Evolutionary conservation across 2,113 vertebrate species (phyloP).

Genomic region (Donacobius atricapilla): DNA sequence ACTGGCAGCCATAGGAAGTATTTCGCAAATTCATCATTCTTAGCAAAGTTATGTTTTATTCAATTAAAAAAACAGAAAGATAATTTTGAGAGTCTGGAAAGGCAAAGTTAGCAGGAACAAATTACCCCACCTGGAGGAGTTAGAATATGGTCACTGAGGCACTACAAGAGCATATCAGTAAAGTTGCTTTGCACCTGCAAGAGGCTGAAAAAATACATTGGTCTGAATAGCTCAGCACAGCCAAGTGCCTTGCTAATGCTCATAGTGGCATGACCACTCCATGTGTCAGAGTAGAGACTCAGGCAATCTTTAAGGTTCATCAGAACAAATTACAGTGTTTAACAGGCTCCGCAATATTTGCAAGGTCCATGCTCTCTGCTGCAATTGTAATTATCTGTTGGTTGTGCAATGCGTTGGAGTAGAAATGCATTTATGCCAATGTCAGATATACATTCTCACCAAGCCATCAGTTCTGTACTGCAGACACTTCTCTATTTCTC

Average conservation of each 20-base stretch:
- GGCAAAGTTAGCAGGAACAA: background rate
- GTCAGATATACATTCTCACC: background rate
- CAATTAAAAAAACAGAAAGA: background rate
- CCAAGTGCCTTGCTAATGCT: fast-evolving
- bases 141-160: background rate
- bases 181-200: background rate
- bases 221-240: background rate
- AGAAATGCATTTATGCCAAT: background rate
- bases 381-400: background rate
- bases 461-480: no score
- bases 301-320: background rate
- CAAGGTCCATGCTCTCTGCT: background rate
- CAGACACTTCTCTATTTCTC: background rate
- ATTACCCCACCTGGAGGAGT: background rate
- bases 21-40: background rate
- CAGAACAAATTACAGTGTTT: background rate
- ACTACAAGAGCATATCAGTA: background rate
- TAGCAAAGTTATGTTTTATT: background rate
- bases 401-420: background rate
- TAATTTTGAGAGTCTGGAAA: background rate
- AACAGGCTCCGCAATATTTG: background rate
- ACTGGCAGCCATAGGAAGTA: background rate
- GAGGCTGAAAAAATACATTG: background rate
- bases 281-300: background rate
- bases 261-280: fast-evolving